Percentiles rank a stretch among this genome's conserved stretches.
Conservation (phyloP, 2,797 vertebrate genomes). For the Tokudaia tokunoshimensis region DNA sequence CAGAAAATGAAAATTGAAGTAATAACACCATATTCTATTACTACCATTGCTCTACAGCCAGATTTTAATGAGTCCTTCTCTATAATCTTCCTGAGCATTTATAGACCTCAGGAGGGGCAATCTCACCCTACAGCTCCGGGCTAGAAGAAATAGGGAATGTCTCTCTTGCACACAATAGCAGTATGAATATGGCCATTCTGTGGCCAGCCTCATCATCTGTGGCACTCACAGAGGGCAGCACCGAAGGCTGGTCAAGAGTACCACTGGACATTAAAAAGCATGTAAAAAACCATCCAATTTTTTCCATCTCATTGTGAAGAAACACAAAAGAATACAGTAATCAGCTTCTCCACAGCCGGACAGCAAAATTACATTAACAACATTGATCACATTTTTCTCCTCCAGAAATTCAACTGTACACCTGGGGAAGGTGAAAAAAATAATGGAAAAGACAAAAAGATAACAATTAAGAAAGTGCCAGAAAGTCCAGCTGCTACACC, state of each 20-base stretch:
- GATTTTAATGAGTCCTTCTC: constrained; percentile 74
- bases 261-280: constrained; percentile 13
- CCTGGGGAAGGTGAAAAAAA: not conserved
- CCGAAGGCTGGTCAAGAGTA: not conserved
- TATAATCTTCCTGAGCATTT: constrained; percentile 58
- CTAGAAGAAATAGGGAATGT: constrained; percentile 52
- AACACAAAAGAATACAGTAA: not conserved
- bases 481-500: constrained; percentile 21
- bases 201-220: not conserved
- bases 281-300: constrained; percentile 47
- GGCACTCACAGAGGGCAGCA: not conserved
- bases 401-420: not conserved
- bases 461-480: constrained; percentile 11
- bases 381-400: not conserved
- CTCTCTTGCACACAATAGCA: not conserved
- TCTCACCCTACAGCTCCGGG: not conserved
- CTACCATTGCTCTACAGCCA: constrained; percentile 55
- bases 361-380: constrained; percentile 6
- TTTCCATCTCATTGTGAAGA: not conserved
- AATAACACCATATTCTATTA: constrained; percentile 75
- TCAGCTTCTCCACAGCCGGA: not conserved
- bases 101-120: constrained; percentile 49
- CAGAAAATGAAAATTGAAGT: constrained; percentile 76
- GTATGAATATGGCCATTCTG: not conserved
- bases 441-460: constrained; percentile 41